These are phyloP conservation scores for Acanthisitta chloris DNA, from an alignment of 2,113 vertebrate genomes.

Conservation along the genomic window DNA sequence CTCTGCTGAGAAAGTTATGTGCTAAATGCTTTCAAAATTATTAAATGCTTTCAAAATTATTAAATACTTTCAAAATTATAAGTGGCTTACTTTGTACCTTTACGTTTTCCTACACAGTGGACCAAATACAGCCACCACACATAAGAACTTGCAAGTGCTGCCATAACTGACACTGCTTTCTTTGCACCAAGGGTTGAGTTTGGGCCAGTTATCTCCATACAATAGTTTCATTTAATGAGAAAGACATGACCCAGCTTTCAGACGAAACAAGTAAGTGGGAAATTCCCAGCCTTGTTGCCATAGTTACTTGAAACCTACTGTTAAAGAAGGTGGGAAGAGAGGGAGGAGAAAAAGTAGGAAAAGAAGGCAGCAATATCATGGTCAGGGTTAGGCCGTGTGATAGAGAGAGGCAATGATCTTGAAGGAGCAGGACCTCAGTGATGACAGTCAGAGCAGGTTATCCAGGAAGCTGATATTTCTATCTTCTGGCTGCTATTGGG, in stretches of 20 bases:
- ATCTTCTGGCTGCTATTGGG: neutral
- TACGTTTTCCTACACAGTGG: neutral
- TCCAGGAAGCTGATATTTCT: neutral
- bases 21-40: neutral
- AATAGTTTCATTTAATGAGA: neutral
- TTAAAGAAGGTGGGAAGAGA: neutral
- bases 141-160: neutral
- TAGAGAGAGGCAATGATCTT: rapidly evolving
- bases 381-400: neutral
- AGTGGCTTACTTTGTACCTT: neutral
- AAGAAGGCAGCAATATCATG: neutral
- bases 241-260: neutral
- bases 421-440: neutral
- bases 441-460: neutral
- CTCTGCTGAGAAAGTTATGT: neutral
- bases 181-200: neutral
- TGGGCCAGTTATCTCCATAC: neutral
- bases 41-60: neutral
- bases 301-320: slow-evolving; percentile 4
- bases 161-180: neutral
- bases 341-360: neutral
- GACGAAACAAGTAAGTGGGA: neutral
- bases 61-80: neutral
- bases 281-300: neutral
- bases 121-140: neutral